A percentile compares a stretch with the other conserved stretches of the same genome.
These are phyloP conservation scores for Alca torda DNA, from an alignment of 2,797 vertebrate species.

Conservation along the genomic window DNA sequence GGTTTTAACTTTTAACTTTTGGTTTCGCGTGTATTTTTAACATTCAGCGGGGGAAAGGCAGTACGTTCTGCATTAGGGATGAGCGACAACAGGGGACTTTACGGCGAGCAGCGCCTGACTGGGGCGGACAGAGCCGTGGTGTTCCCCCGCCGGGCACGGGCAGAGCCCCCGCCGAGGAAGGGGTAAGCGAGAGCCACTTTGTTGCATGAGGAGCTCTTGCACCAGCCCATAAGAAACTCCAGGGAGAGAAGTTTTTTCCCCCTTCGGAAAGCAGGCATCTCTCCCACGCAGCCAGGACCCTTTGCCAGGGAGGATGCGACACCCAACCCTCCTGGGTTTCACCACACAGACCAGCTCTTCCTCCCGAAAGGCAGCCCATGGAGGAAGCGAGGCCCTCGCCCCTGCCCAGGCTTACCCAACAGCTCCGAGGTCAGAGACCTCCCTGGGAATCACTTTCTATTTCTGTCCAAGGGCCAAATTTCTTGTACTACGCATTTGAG, in stretches of 20 bases:
- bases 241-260: background rate
- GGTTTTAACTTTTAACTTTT: background rate
- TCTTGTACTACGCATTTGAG: background rate
- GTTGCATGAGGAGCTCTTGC: background rate
- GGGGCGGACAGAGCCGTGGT: background rate
- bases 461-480: background rate
- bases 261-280: background rate
- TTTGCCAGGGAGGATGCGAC: background rate
- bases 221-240: background rate
- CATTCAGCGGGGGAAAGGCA: background rate
- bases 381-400: background rate
- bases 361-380: background rate
- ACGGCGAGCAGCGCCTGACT: fast-evolving
- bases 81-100: background rate
- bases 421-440: background rate
- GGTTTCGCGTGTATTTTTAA: background rate
- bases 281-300: background rate
- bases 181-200: background rate
- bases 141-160: background rate
- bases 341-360: background rate
- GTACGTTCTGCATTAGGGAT: background rate
- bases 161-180: background rate
- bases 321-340: background rate
- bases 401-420: background rate
- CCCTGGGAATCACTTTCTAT: conserved; percentile 11